These are phyloP conservation scores for Penelope pileata DNA, from an alignment of 2,113 vertebrate genomes.

Conservation along the genomic window DNA sequence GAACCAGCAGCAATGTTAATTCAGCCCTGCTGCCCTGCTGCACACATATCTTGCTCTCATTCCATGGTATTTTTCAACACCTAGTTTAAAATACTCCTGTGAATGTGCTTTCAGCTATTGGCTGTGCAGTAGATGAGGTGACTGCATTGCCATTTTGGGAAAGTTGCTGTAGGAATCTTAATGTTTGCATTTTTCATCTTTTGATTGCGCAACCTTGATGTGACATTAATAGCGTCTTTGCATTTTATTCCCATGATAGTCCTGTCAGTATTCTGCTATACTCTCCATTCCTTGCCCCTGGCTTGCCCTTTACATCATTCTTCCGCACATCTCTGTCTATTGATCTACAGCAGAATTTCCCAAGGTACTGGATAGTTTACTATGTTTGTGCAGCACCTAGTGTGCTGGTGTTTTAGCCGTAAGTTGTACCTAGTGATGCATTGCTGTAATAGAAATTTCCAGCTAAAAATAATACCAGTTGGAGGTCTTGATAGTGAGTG, in stretches of 20 bases:
- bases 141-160: not conserved
- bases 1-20: not conserved
- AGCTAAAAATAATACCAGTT: not conserved
- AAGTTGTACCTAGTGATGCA: not conserved
- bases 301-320: not conserved
- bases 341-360: not conserved
- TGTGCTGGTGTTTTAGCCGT: not conserved
- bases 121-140: not conserved
- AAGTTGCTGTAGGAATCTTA: not conserved
- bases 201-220: constrained; percentile 3
- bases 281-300: not conserved
- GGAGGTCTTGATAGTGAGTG: not conserved
- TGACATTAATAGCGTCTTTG: constrained; percentile 20
- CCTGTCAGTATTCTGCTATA: not conserved
- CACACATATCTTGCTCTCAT: not conserved
- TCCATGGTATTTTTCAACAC: constrained; percentile 9
- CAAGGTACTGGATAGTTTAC: not conserved
- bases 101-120: not conserved
- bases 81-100: not conserved
- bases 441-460: not conserved
- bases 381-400: not conserved
- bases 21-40: not conserved
- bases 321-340: not conserved
- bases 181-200: constrained; percentile 21
- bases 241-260: constrained; percentile 32